These are phyloP conservation scores for Suillia variegata DNA, from an alignment of 2,888 invertebrate genomes.

Conservation along the genomic window DNA sequence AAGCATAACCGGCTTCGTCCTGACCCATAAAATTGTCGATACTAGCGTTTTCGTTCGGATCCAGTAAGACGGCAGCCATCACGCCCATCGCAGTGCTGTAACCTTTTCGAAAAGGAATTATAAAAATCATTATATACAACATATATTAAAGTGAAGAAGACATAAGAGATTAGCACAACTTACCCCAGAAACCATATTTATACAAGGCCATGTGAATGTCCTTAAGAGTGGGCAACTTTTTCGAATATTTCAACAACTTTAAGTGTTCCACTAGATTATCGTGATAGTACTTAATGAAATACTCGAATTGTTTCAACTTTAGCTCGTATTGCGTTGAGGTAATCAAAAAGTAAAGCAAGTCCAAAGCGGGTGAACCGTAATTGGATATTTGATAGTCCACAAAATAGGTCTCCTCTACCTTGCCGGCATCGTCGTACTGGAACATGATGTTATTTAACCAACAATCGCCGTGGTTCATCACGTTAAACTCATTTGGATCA, in stretches of 20 bases:
- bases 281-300: conserved; percentile 37
- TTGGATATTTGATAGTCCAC: conserved; percentile 46
- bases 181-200: conserved; percentile 42
- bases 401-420: conserved; percentile 39
- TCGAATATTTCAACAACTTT: conserved; percentile 38
- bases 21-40: conserved; percentile 30
- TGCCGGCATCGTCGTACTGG: conserved; percentile 33
- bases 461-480: conserved; percentile 51
- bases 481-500: conserved; percentile 39
- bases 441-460: conserved; percentile 56
- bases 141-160: too few species aligned
- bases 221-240: conserved; percentile 40
- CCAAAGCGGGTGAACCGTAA: conserved; percentile 38
- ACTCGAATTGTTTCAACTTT: conserved; percentile 36
- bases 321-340: conserved; percentile 34
- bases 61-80: conserved; percentile 25
- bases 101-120: conserved; percentile 5
- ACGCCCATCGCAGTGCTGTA: conserved; percentile 22
- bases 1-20: conserved; percentile 22
- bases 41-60: conserved; percentile 24
- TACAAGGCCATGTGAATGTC: conserved; percentile 42
- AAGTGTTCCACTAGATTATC: conserved; percentile 38
- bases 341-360: conserved; percentile 37
- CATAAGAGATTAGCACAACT: too few species aligned
- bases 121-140: too few species aligned